Evolutionary conservation across 2,888 invertebrate genomes (phyloP).

Genomic region (Euzophera pinguis): DNA sequence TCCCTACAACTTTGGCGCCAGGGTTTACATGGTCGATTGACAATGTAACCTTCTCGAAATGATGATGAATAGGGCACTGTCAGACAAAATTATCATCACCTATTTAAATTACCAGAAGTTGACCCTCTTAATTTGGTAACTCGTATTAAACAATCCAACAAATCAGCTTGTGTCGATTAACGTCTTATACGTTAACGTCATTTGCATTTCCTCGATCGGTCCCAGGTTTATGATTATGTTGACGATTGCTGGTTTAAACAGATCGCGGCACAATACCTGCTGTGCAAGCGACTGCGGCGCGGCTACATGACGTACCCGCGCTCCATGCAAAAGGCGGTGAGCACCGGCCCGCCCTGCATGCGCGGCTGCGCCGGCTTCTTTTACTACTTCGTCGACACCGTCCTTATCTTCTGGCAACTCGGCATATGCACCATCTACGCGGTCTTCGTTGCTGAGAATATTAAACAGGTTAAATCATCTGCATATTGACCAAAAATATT

Average conservation of each 20-base stretch:
- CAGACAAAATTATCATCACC: no score
- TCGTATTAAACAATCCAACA: no score
- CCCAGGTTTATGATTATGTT: no score
- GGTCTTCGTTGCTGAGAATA: conserved; percentile 86
- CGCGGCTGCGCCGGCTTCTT: conserved; percentile 70
- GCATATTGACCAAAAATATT: neutral
- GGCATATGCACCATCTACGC: conserved; percentile 94
- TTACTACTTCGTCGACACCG: conserved; percentile 77
- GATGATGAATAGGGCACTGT: no score
- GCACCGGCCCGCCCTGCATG: conserved; percentile 80
- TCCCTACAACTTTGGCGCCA: no score
- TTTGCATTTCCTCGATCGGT: no score
- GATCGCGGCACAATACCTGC: conserved; percentile 79
- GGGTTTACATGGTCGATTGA: no score
- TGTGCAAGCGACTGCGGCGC: conserved; percentile 67
- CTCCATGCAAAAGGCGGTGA: conserved; percentile 85
- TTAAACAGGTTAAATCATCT: conserved; percentile 78
- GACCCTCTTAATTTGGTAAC: no score
- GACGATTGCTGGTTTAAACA: conserved; percentile 16
- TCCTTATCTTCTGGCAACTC: conserved; percentile 88
- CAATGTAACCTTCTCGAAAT: no score
- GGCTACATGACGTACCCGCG: conserved; percentile 87
- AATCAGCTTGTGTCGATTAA: no score
- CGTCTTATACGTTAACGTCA: no score
- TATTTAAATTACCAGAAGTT: no score